Conservation (phyloP, 2,113 vertebrate species). For the Caloenas nicobarica region DNA sequence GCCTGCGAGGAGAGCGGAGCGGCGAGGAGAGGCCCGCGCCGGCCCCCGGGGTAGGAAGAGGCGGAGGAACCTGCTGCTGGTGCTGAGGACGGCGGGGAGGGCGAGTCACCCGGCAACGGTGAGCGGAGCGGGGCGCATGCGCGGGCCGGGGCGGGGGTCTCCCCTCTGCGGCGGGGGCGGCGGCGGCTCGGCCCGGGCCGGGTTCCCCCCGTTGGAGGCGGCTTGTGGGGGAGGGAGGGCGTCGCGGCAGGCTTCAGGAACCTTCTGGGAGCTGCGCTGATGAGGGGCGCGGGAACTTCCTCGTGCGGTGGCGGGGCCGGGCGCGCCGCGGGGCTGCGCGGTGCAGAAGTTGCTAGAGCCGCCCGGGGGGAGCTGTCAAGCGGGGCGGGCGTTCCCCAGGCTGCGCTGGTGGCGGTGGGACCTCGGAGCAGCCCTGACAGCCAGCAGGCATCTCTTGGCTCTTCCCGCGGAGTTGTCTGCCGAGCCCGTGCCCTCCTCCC, state of each 20-base stretch:
- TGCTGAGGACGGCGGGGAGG: conserved; percentile 57
- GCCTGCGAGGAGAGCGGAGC: not conserved
- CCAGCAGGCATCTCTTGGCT: not conserved
- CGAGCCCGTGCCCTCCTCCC: not conserved
- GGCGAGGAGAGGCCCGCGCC: not conserved
- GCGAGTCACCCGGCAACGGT: conserved; percentile 69
- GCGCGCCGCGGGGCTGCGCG: not conserved
- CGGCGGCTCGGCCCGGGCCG: not conserved
- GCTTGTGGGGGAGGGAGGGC: not conserved
- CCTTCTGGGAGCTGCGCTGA: not conserved
- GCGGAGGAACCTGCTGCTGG: conserved; percentile 58
- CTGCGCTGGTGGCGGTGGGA: not conserved
- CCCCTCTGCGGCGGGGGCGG: not conserved
- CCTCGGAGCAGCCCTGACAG: not conserved
- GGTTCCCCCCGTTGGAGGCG: not conserved
- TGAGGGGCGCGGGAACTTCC: conserved; percentile 19
- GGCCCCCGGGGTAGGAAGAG: conserved; percentile 45
- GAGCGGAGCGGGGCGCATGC: conserved; percentile 59
- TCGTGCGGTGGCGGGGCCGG: not conserved
- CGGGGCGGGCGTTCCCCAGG: not conserved
- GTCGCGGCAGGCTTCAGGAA: not conserved
- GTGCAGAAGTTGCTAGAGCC: not conserved
- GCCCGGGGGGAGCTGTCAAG: conserved; percentile 16
- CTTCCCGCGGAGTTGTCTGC: not conserved
- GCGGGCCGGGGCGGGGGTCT: not conserved